Evolutionary conservation across 2,797 vertebrate genomes (phyloP), one percentile per base, ranked within the genome.

Genomic region (Danio tinwini): DNA sequence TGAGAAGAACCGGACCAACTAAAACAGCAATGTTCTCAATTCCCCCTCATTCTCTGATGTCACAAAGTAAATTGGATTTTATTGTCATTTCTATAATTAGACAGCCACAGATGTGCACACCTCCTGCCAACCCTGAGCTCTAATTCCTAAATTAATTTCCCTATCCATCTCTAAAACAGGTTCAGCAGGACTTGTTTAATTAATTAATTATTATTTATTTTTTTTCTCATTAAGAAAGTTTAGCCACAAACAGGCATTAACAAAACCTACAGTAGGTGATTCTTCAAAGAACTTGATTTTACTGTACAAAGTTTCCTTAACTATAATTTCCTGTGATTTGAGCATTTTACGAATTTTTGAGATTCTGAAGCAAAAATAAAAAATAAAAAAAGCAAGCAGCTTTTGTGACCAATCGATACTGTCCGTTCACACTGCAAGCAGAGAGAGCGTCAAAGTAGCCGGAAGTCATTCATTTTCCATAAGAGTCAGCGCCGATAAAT

Each of bases 31-130:
- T 45, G 52, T 16, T 47, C 50, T 58, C 14, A 40, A 55, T 62
- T 29, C 7, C 44, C 13, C 7, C 13, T 62, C 13, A 39, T 53
- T 74, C 45, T 68, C 47, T 79, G 21, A 67, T 72, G 37, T 65
- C 77, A 44, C 44, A 75, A 76, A 44, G 42, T 74, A 65, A 39
- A 12, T 81, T 76, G 40, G 72, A 71, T 64, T 62, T 93, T 92
- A 92, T 89, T 86, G 88, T 89, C 74, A 90, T 85, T 90, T 89
- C 84, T 89, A 91, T 92, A 93, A 92, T 92, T 92, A 94, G 92
- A 91, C 89, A 90, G 87, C 86, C 84, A 89, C 81, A 91, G 90
- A 90, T 90, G 86, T 89, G 89, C 85, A 87, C 89, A 86, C 90
- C 90, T 83, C 91, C 91, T 91, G 85, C 85, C 84, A 90, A 90